Evolutionary conservation across 1,140 invertebrate species (phyloP).

Genomic region (Liolophura sinensis): DNA sequence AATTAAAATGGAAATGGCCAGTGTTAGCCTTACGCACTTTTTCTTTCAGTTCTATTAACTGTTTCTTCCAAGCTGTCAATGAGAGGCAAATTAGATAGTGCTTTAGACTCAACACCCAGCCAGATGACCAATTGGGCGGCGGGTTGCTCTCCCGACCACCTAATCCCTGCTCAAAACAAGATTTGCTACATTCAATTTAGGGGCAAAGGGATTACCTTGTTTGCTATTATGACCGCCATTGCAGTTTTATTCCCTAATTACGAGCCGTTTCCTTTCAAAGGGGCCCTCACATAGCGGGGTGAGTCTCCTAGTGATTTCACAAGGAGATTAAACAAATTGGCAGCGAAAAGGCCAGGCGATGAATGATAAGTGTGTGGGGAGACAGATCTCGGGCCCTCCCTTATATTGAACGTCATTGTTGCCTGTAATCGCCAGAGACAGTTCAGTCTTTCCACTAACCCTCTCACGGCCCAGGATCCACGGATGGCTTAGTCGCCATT

Average conservation of each 20-base stretch:
- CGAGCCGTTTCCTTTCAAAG: constrained; percentile 20
- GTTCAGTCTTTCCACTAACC: too few relatives aligned
- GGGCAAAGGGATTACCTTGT: constrained; percentile 40
- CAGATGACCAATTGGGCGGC: constrained; percentile 23
- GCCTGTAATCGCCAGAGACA: too few relatives aligned
- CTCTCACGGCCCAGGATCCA: too few relatives aligned
- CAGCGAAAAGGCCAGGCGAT: too few relatives aligned
- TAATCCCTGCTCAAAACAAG: constrained; percentile 31
- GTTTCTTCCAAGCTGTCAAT: constrained; percentile 4
- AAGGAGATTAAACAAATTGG: too few relatives aligned
- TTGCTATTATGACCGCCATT: constrained; percentile 33
- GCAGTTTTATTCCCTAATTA: constrained; percentile 47
- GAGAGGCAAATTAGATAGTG: constrained; percentile 37
- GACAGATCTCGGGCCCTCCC: too few relatives aligned
- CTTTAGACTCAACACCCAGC: constrained; percentile 25
- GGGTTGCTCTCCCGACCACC: constrained; percentile 18
- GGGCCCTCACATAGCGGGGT: too few relatives aligned
- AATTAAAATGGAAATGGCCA: constrained; percentile 50
- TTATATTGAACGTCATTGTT: too few relatives aligned
- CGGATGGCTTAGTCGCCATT: too few relatives aligned
- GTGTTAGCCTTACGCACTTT: constrained; percentile 9
- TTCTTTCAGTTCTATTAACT: constrained; percentile 11
- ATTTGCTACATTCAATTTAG: constrained; percentile 41
- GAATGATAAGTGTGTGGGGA: too few relatives aligned
- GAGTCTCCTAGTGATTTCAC: too few relatives aligned